phyloP scores from a whole-genome alignment of 2,888 invertebrate genomes.

The Dynastes grantii region DNA sequence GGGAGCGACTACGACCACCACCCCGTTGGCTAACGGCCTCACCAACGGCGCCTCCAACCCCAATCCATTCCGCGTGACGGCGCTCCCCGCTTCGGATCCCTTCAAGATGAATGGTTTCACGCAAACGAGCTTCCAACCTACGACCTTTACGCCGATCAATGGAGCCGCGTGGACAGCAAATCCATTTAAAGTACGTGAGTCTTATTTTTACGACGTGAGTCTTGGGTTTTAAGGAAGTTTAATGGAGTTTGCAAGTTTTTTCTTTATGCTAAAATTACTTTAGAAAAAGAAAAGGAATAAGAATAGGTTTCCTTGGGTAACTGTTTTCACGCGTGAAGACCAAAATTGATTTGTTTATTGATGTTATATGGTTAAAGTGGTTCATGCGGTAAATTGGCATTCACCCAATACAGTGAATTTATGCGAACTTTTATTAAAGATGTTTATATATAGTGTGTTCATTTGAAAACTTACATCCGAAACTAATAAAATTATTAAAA shows the following conservation, averaged over 20 bases:
- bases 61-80: slow-evolving; percentile 62
- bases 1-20: slow-evolving; percentile 40
- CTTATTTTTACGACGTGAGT: slow-evolving; percentile 10
- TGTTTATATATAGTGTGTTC: too few relatives aligned
- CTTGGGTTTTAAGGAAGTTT: background rate
- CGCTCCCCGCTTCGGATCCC: slow-evolving; percentile 50
- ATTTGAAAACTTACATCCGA: too few relatives aligned
- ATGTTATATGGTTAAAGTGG: too few relatives aligned
- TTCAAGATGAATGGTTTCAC: slow-evolving; percentile 60
- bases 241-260: background rate
- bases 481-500: too few relatives aligned
- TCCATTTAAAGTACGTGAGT: slow-evolving; percentile 64
- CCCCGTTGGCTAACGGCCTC: slow-evolving; percentile 50
- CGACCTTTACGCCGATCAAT: slow-evolving; percentile 61
- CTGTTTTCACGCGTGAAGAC: too few relatives aligned
- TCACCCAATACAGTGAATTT: too few relatives aligned
- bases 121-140: slow-evolving; percentile 61
- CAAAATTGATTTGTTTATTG: too few relatives aligned
- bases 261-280: too few relatives aligned
- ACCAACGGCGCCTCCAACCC: slow-evolving; percentile 56
- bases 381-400: too few relatives aligned
- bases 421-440: too few relatives aligned
- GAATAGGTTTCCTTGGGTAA: too few relatives aligned
- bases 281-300: too few relatives aligned
- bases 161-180: slow-evolving; percentile 65